phyloP scores from a whole-genome alignment of 2,113 vertebrate species.

The Cranoglanis bouderius region DNA sequence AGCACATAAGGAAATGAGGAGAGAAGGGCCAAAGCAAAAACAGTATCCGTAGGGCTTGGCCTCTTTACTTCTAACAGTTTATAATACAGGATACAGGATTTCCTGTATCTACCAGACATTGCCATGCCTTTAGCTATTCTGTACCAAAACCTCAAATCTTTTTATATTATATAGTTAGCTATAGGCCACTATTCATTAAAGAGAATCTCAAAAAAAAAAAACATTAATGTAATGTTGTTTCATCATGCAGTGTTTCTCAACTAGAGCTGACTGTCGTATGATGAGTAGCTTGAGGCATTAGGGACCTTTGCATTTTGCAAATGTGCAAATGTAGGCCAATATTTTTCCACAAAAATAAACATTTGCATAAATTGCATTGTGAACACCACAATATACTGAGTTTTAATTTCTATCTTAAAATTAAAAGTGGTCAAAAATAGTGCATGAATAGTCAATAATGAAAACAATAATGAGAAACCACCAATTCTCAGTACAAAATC shows the following conservation, averaged over 20 bases:
- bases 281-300: neutral
- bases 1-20: constrained; percentile 82
- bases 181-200: neutral
- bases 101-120: neutral
- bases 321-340: neutral
- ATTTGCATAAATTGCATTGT: neutral
- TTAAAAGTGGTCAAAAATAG: neutral
- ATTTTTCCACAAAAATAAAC: neutral
- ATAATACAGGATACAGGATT: constrained; percentile 73
- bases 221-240: neutral
- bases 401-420: neutral
- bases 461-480: neutral
- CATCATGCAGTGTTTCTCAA: neutral
- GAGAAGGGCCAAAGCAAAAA: constrained; percentile 73
- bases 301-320: neutral
- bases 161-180: neutral
- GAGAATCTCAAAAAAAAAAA: neutral
- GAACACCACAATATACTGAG: neutral
- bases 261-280: neutral
- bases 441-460: neutral
- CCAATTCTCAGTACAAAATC: neutral
- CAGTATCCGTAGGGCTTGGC: no score
- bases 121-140: neutral
- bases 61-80: no score
- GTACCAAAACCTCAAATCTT: neutral